A percentile compares a stretch with the other conserved stretches of the same genome.
phyloP scores from a whole-genome alignment of 2,888 invertebrate genomes.

The Pyrgus malvae region DNA sequence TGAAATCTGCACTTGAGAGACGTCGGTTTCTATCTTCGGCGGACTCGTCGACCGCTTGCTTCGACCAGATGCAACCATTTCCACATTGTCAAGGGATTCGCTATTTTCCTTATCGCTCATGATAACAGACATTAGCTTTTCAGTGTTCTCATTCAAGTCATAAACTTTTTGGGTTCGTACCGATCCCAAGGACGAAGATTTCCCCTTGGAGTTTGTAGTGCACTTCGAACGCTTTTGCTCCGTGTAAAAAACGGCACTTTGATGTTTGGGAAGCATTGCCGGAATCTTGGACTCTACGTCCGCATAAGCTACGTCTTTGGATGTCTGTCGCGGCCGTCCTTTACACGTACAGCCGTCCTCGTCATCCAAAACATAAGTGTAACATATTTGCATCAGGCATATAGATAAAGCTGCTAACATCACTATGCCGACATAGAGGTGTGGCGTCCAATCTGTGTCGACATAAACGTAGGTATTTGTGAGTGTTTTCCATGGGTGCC shows the following conservation, averaged over 20 bases:
- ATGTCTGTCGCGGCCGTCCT: conserved; percentile 7
- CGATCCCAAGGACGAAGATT: conserved; percentile 49
- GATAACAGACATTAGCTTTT: conserved; percentile 61
- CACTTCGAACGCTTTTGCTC: conserved; percentile 39
- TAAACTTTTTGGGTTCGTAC: conserved; percentile 57
- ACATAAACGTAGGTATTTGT: conserved; percentile 50
- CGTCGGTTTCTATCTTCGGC: conserved; percentile 60
- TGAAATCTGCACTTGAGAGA: conserved; percentile 57
- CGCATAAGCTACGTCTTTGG: conserved; percentile 44
- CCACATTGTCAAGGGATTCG: conserved; percentile 28
- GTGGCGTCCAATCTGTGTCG: conserved; percentile 58
- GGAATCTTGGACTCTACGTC: conserved; percentile 52
- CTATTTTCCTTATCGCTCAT: conserved; percentile 44
- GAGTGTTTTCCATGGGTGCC: conserved; percentile 58
- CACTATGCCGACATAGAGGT: conserved; percentile 52
- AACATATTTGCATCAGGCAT: conserved; percentile 58
- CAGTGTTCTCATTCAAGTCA: conserved; percentile 65
- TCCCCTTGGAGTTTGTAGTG: conserved; percentile 40
- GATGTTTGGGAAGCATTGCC: conserved; percentile 45
- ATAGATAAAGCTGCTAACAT: conserved; percentile 50
- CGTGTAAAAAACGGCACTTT: conserved; percentile 43
- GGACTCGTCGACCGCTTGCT: conserved; percentile 48
- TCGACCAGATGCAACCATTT: conserved; percentile 19
- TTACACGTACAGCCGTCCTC: conserved; percentile 48
- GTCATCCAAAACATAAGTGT: conserved; percentile 54